Conservation (phyloP, 2,888 invertebrate genomes). For the Clanis bilineata region DNA sequence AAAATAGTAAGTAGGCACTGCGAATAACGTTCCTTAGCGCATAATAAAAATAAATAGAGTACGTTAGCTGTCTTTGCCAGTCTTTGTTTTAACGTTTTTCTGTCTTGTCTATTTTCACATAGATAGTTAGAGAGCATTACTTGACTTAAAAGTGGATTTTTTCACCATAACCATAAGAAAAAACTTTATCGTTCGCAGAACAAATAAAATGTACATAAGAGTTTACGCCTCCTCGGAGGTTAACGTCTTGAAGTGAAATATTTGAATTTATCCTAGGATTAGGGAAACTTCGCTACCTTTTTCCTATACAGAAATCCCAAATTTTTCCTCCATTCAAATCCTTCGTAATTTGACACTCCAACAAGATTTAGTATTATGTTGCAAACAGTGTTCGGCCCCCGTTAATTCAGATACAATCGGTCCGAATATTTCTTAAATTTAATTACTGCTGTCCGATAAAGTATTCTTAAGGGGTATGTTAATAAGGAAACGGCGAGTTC, state of each 20-base stretch:
- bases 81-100: constrained; percentile 28
- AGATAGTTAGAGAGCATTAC: constrained; percentile 18
- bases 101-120: constrained; percentile 16
- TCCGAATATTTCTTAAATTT: constrained; percentile 45
- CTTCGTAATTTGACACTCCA: constrained; percentile 24
- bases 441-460: constrained; percentile 53
- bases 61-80: constrained; percentile 30
- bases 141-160: constrained; percentile 17
- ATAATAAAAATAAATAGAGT: constrained; percentile 38
- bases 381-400: constrained; percentile 18
- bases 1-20: constrained; percentile 34
- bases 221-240: constrained; percentile 25
- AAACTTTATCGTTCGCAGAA: constrained; percentile 26
- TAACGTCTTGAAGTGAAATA: constrained; percentile 30
- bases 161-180: constrained; percentile 21
- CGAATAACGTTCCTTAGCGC: constrained; percentile 33
- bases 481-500: constrained; percentile 54
- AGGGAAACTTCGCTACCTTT: constrained; percentile 23
- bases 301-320: constrained; percentile 21
- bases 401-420: constrained; percentile 28
- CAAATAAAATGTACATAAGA: constrained; percentile 25
- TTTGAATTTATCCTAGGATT: constrained; percentile 28
- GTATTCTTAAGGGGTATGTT: constrained; percentile 56
- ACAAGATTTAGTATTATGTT: constrained; percentile 19
- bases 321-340: constrained; percentile 20